Base-by-base conservation (phyloP, 1,140 invertebrate species). In the Leptinotarsa texana region DNA sequence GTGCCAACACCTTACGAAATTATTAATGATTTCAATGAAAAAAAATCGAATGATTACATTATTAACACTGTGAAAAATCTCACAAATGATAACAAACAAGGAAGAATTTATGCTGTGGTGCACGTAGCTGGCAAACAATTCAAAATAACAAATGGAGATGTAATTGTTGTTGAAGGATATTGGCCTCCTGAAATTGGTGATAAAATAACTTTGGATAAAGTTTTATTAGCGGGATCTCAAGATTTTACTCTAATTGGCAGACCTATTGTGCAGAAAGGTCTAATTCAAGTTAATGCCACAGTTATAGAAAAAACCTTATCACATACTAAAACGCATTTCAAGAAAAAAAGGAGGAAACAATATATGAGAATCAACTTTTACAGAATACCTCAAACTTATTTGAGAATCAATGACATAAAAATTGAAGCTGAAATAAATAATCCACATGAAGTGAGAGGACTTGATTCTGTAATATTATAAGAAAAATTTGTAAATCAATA, bases 221-320 rank as follows among this genome's bases (percentile, higher is more conserved):
- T 93, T 3, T 82, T 98, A 13, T 79, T 96, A 21, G 91, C 95
- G 47, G 96, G 94, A 2, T 89, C 91, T n/a, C 89, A 88, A 76
- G 94, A 97, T 84, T 97, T 98, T 78, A 93, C 95, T 8, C 82
- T 98, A 1, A 87, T 97, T 76, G 96, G 96, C 62, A 86, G 91
- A 68, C 96, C 96, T 1, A 76, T 97, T 17, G 85, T 98, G 11
- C 91, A 94, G 82, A 87, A 88, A 33, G 92, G 92, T 67, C 83
- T 95, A 47, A 93, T 95, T 0, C 86, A 88, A 67, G 88, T 98
- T 1, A 91, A 94, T 76, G 96, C 93, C 1, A 97, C 95, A 48
- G 90, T 98, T 6, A 92, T 98, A 66, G 95, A 96, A 77, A 97
- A 98, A 85, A 95, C 93, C 1, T 86, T 97, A 1, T 95, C 94